These are phyloP conservation scores for Scomber japonicus DNA, from an alignment of 2,113 vertebrate species.

Conservation along the genomic window DNA sequence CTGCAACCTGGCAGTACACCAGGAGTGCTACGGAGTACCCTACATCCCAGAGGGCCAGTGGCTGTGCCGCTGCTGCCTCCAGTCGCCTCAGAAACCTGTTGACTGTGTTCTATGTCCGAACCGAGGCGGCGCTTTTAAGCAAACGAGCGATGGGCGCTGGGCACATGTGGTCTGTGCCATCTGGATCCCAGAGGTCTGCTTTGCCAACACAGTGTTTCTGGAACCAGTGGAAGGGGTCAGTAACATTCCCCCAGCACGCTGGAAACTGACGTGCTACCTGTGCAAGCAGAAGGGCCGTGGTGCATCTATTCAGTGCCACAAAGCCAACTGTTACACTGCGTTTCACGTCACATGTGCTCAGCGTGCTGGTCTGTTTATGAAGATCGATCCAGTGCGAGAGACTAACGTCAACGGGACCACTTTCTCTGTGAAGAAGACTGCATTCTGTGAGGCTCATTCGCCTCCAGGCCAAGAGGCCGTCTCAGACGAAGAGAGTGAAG, in stretches of 20 bases:
- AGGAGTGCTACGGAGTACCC: slow-evolving; percentile 97
- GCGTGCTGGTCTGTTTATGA: slow-evolving; percentile 97
- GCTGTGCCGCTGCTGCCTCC: slow-evolving; percentile 97
- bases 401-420: slow-evolving; percentile 94
- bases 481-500: slow-evolving; percentile 80
- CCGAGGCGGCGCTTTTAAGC: slow-evolving; percentile 97
- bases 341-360: slow-evolving; percentile 98
- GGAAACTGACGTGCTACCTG: slow-evolving; percentile 97
- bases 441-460: slow-evolving; percentile 94
- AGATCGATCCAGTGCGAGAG: slow-evolving; percentile 97
- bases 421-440: slow-evolving; percentile 96
- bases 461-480: slow-evolving; percentile 83
- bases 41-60: slow-evolving; percentile 98
- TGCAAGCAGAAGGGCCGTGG: slow-evolving; percentile 96
- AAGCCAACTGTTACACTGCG: slow-evolving; percentile 98
- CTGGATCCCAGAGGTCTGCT: slow-evolving; percentile 99
- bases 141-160: slow-evolving; percentile 96
- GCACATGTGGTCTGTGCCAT: slow-evolving; percentile 98
- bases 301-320: slow-evolving; percentile 97
- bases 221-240: slow-evolving; percentile 96
- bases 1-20: slow-evolving; percentile 97
- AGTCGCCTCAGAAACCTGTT: slow-evolving; percentile 94
- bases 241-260: slow-evolving; percentile 95
- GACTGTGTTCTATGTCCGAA: slow-evolving; percentile 97
- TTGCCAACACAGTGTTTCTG: slow-evolving; percentile 97